A percentile compares a stretch with the other conserved stretches of the same genome.
These are phyloP conservation scores for Auanema freiburgensis DNA, from an alignment of 2,888 invertebrate species.

Conservation along the genomic window DNA sequence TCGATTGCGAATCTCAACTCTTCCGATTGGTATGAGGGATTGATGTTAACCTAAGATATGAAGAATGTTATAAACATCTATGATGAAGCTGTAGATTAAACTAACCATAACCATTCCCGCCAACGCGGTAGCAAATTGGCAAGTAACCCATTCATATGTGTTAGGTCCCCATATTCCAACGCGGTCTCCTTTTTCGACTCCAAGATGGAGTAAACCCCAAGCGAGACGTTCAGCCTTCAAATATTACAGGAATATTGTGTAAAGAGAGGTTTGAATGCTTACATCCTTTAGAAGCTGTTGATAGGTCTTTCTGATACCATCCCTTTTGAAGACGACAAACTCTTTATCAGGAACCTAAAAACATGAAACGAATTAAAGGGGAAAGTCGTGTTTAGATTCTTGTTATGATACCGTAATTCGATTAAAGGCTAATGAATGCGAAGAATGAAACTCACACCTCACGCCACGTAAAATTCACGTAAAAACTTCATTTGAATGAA, in stretches of 20 bases:
- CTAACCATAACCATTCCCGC: slow-evolving; percentile 76
- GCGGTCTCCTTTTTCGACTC: slow-evolving; percentile 76
- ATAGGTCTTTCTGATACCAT: slow-evolving; percentile 57
- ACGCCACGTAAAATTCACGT: no score
- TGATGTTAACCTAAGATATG: slow-evolving; percentile 74
- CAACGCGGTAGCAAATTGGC: slow-evolving; percentile 75
- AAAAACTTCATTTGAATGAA: no score
- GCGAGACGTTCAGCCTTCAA: slow-evolving; percentile 75
- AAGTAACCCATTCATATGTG: slow-evolving; percentile 76
- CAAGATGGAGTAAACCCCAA: slow-evolving; percentile 75
- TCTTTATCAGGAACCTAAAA: slow-evolving; percentile 57
- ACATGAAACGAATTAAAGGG: no score
- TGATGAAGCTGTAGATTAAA: not conserved
- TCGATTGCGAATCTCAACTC: slow-evolving; percentile 77
- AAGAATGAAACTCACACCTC: no score
- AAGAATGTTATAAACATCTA: not conserved
- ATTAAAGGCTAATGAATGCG: no score
- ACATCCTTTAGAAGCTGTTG: slow-evolving; percentile 57
- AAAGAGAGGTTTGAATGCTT: slow-evolving; percentile 17
- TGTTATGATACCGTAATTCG: no score
- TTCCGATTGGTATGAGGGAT: slow-evolving; percentile 74
- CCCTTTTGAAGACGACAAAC: slow-evolving; percentile 61
- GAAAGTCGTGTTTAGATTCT: no score
- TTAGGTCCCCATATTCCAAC: slow-evolving; percentile 83
- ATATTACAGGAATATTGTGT: not conserved